Evolutionary conservation across 2,888 invertebrate species (phyloP).

Genomic region (Drosophila nr. medialis): DNA sequence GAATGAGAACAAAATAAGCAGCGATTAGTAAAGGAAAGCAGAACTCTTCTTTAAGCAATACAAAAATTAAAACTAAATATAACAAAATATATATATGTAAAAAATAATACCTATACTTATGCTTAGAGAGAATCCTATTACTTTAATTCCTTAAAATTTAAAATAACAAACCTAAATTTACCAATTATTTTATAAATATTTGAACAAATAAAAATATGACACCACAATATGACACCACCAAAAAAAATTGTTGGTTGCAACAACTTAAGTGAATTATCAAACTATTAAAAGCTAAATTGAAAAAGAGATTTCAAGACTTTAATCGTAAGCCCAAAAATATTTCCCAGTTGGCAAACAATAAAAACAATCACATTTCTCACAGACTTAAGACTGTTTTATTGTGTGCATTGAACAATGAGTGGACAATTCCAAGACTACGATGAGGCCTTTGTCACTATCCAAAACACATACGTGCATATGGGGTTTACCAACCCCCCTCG

Average conservation of each 20-base stretch:
- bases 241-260: too few relatives aligned
- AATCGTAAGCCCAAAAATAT: neutral
- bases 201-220: too few relatives aligned
- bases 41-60: neutral
- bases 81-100: neutral
- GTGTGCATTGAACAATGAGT: conserved; percentile 18
- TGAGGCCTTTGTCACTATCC: neutral
- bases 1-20: neutral
- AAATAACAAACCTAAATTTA: too few relatives aligned
- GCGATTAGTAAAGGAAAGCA: neutral
- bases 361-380: neutral
- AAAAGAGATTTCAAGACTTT: neutral
- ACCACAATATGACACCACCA: too few relatives aligned
- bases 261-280: too few relatives aligned
- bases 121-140: neutral
- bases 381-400: neutral
- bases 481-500: conserved; percentile 10
- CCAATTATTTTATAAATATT: too few relatives aligned
- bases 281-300: neutral
- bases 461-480: neutral
- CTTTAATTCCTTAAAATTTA: neutral
- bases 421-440: conserved; percentile 11
- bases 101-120: neutral
- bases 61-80: neutral
- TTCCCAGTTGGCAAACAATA: neutral